Percentiles rank a stretch among this genome's conserved stretches.
These are phyloP conservation scores for Protophormia terraenovae DNA, from an alignment of 2,888 invertebrate genomes.

Conservation along the genomic window DNA sequence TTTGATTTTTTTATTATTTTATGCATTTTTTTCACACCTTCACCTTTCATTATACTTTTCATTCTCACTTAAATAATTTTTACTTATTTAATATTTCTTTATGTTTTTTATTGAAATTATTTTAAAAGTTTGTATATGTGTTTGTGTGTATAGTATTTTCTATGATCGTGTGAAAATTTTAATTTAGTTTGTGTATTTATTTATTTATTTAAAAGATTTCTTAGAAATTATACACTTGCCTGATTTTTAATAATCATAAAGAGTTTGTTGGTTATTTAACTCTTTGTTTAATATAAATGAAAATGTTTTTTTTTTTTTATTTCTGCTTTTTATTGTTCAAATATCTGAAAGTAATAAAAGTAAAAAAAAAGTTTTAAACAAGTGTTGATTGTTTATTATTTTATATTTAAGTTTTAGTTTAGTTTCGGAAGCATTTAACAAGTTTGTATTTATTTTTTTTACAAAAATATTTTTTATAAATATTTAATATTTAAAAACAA, in stretches of 20 bases:
- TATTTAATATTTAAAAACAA: too few relatives aligned
- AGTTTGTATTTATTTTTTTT: too few relatives aligned
- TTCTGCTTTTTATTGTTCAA: conserved; percentile 9
- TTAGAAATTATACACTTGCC: conserved; percentile 30
- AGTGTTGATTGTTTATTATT: conserved; percentile 23
- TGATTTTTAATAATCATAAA: not conserved
- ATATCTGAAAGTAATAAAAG: conserved; percentile 6
- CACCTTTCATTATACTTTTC: conserved; percentile 52
- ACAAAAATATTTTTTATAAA: too few relatives aligned
- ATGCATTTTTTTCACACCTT: conserved; percentile 59
- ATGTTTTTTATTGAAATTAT: conserved; percentile 6
- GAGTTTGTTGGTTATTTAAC: not conserved
- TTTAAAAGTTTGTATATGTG: not conserved
- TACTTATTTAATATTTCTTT: conserved; percentile 22
- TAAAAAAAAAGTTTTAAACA: conserved; percentile 4
- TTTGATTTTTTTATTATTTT: conserved; percentile 13
- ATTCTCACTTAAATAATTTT: conserved; percentile 51
- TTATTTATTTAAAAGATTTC: not conserved
- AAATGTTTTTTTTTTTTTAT: not conserved
- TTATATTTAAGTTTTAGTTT: not conserved
- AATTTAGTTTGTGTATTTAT: not conserved
- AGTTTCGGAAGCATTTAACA: too few relatives aligned
- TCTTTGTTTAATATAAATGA: not conserved
- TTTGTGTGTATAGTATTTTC: too few relatives aligned
- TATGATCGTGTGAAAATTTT: conserved; percentile 17